Evolutionary conservation across 2,888 invertebrate species (phyloP).

Genomic region (Synanthedon myopaeformis): DNA sequence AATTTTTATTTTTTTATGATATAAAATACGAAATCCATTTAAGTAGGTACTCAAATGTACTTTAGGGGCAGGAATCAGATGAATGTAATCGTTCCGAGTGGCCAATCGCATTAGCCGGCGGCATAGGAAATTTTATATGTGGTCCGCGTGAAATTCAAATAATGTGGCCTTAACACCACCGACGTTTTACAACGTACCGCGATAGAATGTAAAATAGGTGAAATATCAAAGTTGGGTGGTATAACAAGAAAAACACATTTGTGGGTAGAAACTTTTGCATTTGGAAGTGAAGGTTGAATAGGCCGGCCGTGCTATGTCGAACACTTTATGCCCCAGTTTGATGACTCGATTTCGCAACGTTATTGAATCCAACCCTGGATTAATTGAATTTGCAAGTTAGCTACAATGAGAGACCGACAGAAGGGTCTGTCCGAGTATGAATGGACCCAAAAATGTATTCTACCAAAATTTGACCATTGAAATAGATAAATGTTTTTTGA

Average conservation of each 20-base stretch:
- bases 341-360: background rate
- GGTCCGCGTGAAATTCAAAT: background rate
- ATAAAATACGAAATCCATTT: background rate
- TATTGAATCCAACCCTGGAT: slow-evolving; percentile 21
- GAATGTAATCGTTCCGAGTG: too few species aligned
- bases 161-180: background rate
- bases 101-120: too few species aligned
- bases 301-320: slow-evolving; percentile 18
- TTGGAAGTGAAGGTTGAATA: slow-evolving; percentile 18
- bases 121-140: too few species aligned
- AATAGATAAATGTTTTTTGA: too few species aligned
- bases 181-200: slow-evolving; percentile 22
- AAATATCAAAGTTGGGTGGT: slow-evolving; percentile 35
- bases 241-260: slow-evolving; percentile 52
- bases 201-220: slow-evolving; percentile 42
- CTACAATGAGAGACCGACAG: background rate
- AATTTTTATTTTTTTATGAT: background rate
- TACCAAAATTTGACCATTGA: background rate
- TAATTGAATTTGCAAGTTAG: slow-evolving; percentile 41
- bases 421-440: background rate
- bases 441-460: background rate
- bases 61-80: too few species aligned
- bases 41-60: too few species aligned
- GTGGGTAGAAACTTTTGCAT: slow-evolving; percentile 35
- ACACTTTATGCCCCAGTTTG: background rate